Evolutionary conservation across 2,888 invertebrate genomes (phyloP).

Genomic region (Machimus rusticus): DNA sequence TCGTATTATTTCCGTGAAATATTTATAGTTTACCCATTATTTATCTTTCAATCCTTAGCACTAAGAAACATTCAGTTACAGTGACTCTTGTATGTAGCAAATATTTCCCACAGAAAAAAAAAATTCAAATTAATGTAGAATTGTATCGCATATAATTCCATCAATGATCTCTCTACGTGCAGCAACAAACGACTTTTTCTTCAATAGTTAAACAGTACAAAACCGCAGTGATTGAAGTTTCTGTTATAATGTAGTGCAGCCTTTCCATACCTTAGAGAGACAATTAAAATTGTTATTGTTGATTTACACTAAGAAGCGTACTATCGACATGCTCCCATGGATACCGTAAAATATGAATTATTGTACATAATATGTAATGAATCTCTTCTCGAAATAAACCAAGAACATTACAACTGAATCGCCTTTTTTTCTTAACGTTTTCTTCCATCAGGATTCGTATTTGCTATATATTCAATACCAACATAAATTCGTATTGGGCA

Average conservation of each 20-base stretch:
- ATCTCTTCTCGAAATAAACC: conserved; percentile 27
- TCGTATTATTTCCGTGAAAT: background rate
- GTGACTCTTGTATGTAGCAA: background rate
- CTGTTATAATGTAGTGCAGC: conserved; percentile 8
- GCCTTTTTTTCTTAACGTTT: background rate
- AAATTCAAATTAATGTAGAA: background rate
- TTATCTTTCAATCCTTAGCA: background rate
- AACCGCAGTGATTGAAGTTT: background rate
- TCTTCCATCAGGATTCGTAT: background rate
- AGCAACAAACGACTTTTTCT: background rate
- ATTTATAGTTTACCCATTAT: background rate
- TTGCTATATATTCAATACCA: too few species aligned
- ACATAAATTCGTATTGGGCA: too few species aligned
- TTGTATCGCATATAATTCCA: background rate
- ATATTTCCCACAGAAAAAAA: background rate
- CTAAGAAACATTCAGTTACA: background rate
- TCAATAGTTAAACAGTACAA: conserved; percentile 27
- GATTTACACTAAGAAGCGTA: conserved; percentile 1
- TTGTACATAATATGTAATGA: conserved; percentile 32
- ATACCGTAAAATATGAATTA: conserved; percentile 15
- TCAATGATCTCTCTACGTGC: background rate
- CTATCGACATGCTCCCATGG: background rate
- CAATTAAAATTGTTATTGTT: conserved; percentile 17
- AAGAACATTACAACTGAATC: conserved; percentile 3
- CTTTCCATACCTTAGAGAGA: conserved; percentile 15